phyloP scores from a whole-genome alignment of 2,797 vertebrate species.

The Scyliorhinus canicula region DNA sequence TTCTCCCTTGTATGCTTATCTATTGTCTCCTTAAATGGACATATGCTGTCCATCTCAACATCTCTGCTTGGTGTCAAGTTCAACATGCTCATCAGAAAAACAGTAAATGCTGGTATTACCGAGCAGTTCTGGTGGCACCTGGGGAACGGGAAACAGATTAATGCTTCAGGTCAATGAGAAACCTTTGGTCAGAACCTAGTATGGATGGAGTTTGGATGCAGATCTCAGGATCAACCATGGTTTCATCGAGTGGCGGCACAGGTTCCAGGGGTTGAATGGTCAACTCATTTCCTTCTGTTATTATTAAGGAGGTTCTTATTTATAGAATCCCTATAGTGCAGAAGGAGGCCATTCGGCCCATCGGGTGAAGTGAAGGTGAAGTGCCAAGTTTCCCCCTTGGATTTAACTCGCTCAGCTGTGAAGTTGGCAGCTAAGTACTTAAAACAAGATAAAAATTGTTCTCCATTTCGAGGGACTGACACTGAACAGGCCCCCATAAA shows the following conservation, averaged over 20 bases:
- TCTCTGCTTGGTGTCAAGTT: neutral
- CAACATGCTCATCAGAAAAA: neutral
- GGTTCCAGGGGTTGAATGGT: neutral
- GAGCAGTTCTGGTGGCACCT: neutral
- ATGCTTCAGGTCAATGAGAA: neutral
- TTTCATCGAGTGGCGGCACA: neutral
- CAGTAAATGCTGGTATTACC: neutral
- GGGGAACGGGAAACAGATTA: neutral
- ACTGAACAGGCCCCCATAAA: neutral
- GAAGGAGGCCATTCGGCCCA: too few relatives aligned
- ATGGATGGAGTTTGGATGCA: neutral
- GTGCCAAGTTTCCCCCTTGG: neutral
- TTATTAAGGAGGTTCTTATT: neutral
- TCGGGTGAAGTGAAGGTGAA: too few relatives aligned
- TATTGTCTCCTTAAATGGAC: neutral
- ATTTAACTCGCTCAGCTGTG: neutral
- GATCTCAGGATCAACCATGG: neutral
- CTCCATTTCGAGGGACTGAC: neutral
- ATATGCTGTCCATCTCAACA: neutral
- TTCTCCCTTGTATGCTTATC: neutral
- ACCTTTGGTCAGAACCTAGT: neutral
- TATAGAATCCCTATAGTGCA: too few relatives aligned
- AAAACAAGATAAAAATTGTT: neutral
- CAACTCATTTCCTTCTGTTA: neutral
- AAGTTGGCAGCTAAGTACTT: neutral